Evolutionary conservation across 2,888 invertebrate species (phyloP).

Genomic region (Drosophila basisetae): DNA sequence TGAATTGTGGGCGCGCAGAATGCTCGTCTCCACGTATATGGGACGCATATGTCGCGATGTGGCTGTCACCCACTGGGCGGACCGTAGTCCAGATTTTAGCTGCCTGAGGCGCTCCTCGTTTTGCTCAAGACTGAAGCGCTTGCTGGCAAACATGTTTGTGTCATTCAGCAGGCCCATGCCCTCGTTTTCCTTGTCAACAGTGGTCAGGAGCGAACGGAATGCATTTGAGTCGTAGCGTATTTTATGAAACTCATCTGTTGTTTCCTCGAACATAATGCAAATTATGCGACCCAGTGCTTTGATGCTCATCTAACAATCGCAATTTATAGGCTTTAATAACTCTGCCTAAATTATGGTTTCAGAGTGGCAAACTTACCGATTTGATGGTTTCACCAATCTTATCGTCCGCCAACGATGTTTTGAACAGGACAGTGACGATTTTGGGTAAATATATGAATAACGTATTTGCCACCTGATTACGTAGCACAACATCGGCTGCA

Average conservation of each 20-base stretch:
- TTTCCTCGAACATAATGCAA: constrained; percentile 83
- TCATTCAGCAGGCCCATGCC: constrained; percentile 34
- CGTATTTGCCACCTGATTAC: constrained; percentile 87
- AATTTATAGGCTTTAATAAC: background rate
- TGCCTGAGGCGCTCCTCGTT: constrained; percentile 66
- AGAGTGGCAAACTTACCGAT: constrained; percentile 84
- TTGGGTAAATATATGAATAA: constrained; percentile 88
- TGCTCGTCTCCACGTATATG: constrained; percentile 85
- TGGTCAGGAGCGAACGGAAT: constrained; percentile 27
- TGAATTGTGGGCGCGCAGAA: constrained; percentile 88
- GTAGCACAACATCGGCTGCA: constrained; percentile 86
- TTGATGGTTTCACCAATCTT: constrained; percentile 87
- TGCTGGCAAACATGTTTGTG: constrained; percentile 60
- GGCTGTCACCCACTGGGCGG: constrained; percentile 85
- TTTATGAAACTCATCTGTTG: constrained; percentile 69
- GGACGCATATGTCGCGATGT: constrained; percentile 80
- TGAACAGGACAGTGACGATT: constrained; percentile 86
- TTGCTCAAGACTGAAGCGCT: constrained; percentile 53
- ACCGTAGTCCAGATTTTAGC: constrained; percentile 73
- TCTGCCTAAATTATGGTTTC: background rate
- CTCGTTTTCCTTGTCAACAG: background rate
- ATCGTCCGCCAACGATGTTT: constrained; percentile 86
- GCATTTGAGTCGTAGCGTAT: constrained; percentile 58
- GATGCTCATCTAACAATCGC: constrained; percentile 68
- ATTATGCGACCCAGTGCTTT: constrained; percentile 81